Evolutionary conservation across 2,113 vertebrate species (phyloP).

Genomic region (Psettodes erumei): DNA sequence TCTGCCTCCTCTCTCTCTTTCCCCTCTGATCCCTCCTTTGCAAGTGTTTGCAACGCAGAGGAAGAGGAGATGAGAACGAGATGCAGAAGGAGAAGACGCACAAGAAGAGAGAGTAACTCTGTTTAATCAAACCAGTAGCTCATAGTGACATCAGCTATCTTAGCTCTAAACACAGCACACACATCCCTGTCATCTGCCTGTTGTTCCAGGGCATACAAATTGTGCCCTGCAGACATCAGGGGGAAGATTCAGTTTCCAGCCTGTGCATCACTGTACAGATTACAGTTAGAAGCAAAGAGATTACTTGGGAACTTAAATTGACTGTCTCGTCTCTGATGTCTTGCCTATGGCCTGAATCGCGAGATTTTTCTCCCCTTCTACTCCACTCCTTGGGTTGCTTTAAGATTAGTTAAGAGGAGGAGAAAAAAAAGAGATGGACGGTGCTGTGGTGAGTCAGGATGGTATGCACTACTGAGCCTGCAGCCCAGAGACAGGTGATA

Average conservation of each 20-base stretch:
- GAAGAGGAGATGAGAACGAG: constrained; percentile 40
- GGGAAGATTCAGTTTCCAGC: constrained; percentile 27
- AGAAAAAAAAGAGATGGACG: constrained; percentile 14
- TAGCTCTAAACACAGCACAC: constrained; percentile 38
- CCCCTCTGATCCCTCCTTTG: constrained; percentile 18
- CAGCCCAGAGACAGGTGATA: constrained; percentile 29
- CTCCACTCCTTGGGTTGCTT: constrained; percentile 33
- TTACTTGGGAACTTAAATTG: constrained; percentile 49
- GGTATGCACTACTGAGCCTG: constrained; percentile 31
- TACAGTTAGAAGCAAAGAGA: constrained; percentile 54
- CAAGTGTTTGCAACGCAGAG: not conserved
- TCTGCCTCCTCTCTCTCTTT: not conserved
- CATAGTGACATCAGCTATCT: constrained; percentile 57
- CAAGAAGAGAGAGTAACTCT: constrained; percentile 44
- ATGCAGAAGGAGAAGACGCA: constrained; percentile 29
- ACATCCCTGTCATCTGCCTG: not conserved
- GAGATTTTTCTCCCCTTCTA: not conserved
- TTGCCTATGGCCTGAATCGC: constrained; percentile 33
- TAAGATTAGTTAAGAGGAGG: constrained; percentile 25
- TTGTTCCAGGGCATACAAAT: constrained; percentile 43
- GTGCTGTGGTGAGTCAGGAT: constrained; percentile 34
- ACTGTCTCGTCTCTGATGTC: constrained; percentile 52
- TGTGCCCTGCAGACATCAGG: constrained; percentile 47
- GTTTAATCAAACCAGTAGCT: constrained; percentile 62
- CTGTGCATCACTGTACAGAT: constrained; percentile 49